Percentiles rank a stretch among this genome's conserved stretches.
Evolutionary conservation across 2,113 vertebrate species (phyloP).

Genomic region (Esox niger): DNA sequence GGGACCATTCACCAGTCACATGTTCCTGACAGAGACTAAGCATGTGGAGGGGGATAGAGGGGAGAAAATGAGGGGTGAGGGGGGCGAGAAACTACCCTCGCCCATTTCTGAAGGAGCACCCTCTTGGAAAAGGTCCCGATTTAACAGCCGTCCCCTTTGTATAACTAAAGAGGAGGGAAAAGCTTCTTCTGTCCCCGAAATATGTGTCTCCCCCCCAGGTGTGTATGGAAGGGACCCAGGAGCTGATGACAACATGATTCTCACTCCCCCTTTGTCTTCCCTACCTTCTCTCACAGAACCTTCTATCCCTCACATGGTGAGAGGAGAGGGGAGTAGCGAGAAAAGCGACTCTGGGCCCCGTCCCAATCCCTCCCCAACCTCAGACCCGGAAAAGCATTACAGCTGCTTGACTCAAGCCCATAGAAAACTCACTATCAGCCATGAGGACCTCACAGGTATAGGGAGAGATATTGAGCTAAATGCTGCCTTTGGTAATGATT

Average conservation of each 20-base stretch:
- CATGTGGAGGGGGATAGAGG: slow-evolving; percentile 9
- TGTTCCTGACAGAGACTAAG: slow-evolving; percentile 53
- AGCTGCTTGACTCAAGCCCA: background rate
- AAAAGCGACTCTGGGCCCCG: background rate
- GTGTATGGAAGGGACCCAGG: slow-evolving; percentile 8
- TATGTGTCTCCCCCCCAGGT: slow-evolving; percentile 16
- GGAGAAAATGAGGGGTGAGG: slow-evolving; percentile 12
- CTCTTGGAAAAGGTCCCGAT: slow-evolving; percentile 12
- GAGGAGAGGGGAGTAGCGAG: background rate
- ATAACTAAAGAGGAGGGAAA: slow-evolving; percentile 19
- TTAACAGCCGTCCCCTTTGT: slow-evolving; percentile 6
- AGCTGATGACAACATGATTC: slow-evolving; percentile 10
- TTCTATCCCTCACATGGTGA: slow-evolving; percentile 16
- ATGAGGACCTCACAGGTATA: slow-evolving; percentile 10
- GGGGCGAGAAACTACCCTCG: background rate
- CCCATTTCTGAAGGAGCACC: slow-evolving; percentile 30
- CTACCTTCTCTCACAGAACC: slow-evolving; percentile 28
- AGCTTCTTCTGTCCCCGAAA: slow-evolving; percentile 11
- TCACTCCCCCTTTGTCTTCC: slow-evolving; percentile 49
- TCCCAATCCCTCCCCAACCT: slow-evolving; percentile 12
- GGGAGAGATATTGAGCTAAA: slow-evolving; percentile 30
- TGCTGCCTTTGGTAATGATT: background rate
- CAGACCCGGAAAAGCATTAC: background rate
- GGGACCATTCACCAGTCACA: slow-evolving; percentile 40
- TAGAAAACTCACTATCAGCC: slow-evolving; percentile 2